phyloP scores from a whole-genome alignment of 2,888 invertebrate genomes.

The Galerucella nymphaeae region DNA sequence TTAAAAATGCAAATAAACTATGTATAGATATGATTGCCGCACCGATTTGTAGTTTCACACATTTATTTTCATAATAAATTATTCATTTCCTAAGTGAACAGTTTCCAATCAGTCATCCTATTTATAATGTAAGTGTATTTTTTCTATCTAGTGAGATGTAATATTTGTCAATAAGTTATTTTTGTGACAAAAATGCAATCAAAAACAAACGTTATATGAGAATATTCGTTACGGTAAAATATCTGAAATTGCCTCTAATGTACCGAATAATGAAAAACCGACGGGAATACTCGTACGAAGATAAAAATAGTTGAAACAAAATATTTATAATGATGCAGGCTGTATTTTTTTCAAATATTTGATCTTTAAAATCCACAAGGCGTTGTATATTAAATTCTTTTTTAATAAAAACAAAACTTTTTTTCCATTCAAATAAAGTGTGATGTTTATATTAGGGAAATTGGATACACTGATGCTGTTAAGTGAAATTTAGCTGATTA shows the following conservation, averaged over 20 bases:
- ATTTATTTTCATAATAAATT: too few relatives aligned
- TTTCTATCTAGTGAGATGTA: background rate
- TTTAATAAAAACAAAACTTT: too few relatives aligned
- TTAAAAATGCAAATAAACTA: too few relatives aligned
- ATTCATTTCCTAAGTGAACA: too few relatives aligned
- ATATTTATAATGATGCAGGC: background rate
- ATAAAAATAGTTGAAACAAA: background rate
- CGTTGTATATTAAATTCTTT: too few relatives aligned
- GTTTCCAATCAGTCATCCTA: background rate
- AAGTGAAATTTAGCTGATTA: too few relatives aligned
- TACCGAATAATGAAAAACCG: conserved; percentile 1
- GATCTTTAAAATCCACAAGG: too few relatives aligned
- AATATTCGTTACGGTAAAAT: background rate
- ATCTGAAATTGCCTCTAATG: background rate
- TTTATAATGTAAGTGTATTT: background rate
- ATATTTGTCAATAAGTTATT: background rate
- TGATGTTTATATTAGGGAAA: too few relatives aligned
- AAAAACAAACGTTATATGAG: background rate
- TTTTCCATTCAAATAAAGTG: too few relatives aligned
- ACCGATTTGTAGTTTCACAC: too few relatives aligned
- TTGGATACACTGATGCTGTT: too few relatives aligned
- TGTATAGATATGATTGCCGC: too few relatives aligned
- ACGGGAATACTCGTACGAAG: background rate
- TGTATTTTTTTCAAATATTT: background rate
- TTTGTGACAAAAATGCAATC: conserved; percentile 2